Evolutionary conservation across 1,140 invertebrate species (phyloP).

Genomic region (Drosophila busckii): DNA sequence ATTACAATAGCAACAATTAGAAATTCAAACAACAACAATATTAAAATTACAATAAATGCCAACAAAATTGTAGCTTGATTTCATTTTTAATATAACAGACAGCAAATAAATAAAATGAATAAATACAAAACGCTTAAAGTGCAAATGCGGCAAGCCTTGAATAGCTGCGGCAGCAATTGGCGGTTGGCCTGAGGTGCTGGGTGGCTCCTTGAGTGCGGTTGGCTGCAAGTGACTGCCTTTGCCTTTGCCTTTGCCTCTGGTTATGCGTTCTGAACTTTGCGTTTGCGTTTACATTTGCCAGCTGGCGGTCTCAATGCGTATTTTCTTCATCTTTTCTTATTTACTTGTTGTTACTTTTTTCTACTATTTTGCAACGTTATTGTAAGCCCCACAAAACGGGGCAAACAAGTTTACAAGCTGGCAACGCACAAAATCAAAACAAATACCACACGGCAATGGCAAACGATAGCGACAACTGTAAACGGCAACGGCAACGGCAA

Average conservation of each 20-base stretch:
- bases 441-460: slow-evolving; percentile 44
- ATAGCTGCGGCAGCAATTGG: no score
- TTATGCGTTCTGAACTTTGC: no score
- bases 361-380: background rate
- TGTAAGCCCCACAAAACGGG: slow-evolving; percentile 11
- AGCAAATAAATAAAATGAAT: no score
- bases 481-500: background rate
- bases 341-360: background rate
- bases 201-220: no score
- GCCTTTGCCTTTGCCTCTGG: background rate
- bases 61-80: no score
- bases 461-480: slow-evolving; percentile 4
- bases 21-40: no score
- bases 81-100: no score
- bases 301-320: background rate
- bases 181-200: no score
- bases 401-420: slow-evolving; percentile 21
- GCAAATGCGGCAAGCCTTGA: no score
- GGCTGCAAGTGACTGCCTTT: slow-evolving; percentile 21
- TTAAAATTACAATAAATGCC: no score
- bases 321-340: background rate
- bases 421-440: slow-evolving; percentile 49
- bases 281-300: background rate
- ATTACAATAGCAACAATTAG: no score
- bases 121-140: no score